These are phyloP conservation scores for Lota lota DNA, from an alignment of 2,113 vertebrate species.

Conservation along the genomic window DNA sequence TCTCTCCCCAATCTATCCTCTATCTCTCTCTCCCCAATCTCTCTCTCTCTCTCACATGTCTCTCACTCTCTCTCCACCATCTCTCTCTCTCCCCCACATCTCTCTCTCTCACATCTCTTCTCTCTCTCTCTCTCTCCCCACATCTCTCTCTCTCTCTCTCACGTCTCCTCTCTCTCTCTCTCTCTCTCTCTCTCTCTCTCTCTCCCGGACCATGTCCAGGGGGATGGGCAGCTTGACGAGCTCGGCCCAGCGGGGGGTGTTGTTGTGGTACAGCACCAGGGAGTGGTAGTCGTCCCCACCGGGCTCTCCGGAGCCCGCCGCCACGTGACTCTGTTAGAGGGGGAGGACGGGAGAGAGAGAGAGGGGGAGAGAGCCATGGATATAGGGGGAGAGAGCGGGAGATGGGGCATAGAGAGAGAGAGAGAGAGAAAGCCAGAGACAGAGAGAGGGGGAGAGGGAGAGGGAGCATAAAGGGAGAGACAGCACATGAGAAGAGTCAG, in stretches of 20 bases:
- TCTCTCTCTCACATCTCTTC: not conserved
- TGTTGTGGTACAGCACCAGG: conserved; percentile 98
- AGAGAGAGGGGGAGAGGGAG: not conserved
- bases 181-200: too few species aligned
- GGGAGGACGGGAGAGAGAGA: conserved; percentile 64
- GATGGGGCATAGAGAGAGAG: not conserved
- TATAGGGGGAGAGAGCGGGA: not conserved
- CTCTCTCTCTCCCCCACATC: not conserved
- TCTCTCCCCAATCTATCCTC: too few species aligned
- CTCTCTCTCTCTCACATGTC: too few species aligned
- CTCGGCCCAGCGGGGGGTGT: conserved; percentile 94
- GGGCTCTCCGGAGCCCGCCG: conserved; percentile 86
- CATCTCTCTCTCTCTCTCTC: too few species aligned
- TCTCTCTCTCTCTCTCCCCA: too few species aligned
- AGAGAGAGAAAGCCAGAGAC: not conserved
- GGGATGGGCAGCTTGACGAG: conserved; percentile 96
- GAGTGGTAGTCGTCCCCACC: conserved; percentile 90
- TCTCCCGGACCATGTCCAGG: too few species aligned
- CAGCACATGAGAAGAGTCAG: not conserved
- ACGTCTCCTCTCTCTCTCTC: too few species aligned
- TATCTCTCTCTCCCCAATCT: too few species aligned
- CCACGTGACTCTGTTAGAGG: conserved; percentile 69
- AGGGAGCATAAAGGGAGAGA: not conserved
- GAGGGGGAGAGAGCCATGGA: conserved; percentile 18
- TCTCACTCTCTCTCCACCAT: too few species aligned